Percentiles rank a stretch among this genome's conserved stretches.
Conservation (phyloP, 2,113 vertebrate species). For the Aegithalos caudatus region DNA sequence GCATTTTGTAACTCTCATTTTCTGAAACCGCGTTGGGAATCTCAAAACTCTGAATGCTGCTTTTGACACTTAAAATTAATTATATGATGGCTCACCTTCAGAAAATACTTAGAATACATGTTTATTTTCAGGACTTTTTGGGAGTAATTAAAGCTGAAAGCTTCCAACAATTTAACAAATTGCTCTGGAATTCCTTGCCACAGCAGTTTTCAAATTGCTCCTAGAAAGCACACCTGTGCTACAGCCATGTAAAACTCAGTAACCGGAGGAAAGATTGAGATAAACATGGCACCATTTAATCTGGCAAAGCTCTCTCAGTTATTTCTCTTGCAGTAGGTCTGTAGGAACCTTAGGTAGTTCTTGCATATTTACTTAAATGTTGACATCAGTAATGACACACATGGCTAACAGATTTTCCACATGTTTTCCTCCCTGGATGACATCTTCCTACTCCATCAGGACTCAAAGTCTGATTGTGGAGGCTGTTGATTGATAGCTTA, state of each 20-base stretch:
- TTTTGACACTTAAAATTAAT: background rate
- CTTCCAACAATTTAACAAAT: background rate
- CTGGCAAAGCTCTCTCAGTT: background rate
- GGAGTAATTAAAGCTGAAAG: background rate
- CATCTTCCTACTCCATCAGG: slow-evolving; percentile 70
- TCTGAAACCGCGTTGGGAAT: background rate
- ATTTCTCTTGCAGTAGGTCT: background rate
- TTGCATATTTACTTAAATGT: slow-evolving; percentile 63
- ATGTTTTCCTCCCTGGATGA: slow-evolving; percentile 72
- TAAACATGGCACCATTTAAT: background rate
- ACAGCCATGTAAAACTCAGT: background rate
- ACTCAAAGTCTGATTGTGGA: slow-evolving; percentile 64
- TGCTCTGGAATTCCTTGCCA: background rate
- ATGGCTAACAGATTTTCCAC: slow-evolving; percentile 76
- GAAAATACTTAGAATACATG: background rate
- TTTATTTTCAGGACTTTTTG: background rate
- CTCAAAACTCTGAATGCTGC: background rate
- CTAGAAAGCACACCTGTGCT: background rate
- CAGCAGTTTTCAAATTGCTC: background rate
- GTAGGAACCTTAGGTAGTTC: slow-evolving; percentile 3
- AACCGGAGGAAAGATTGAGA: background rate
- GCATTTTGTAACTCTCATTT: background rate
- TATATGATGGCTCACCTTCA: background rate
- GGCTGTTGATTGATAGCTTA: slow-evolving; percentile 71
- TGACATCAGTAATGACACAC: slow-evolving; percentile 72